phyloP scores from a whole-genome alignment of 2,888 invertebrate species.

The Lithophane leautieri region DNA sequence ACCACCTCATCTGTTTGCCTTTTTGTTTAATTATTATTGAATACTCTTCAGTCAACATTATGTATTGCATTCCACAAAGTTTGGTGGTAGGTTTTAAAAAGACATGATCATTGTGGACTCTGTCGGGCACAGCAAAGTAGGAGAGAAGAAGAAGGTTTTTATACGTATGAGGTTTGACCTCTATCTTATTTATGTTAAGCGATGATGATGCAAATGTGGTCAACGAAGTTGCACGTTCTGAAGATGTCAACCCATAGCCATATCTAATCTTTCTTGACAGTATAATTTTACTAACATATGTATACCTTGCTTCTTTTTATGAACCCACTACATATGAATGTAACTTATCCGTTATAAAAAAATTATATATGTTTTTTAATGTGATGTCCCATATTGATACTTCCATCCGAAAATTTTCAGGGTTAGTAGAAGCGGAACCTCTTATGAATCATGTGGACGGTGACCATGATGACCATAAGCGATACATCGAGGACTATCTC shows the following conservation, averaged over 20 bases:
- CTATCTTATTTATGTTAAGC: neutral
- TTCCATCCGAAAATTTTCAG: slow-evolving; percentile 76
- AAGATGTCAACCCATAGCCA: too few relatives aligned
- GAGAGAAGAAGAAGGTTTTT: too few relatives aligned
- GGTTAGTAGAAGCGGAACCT: slow-evolving; percentile 93
- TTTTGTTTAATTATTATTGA: neutral
- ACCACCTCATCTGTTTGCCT: too few relatives aligned
- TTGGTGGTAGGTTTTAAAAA: too few relatives aligned
- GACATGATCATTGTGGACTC: neutral
- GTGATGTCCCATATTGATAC: neutral
- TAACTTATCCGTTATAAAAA: too few relatives aligned
- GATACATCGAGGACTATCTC: slow-evolving; percentile 88
- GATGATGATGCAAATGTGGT: neutral
- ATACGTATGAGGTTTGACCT: neutral
- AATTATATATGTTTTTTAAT: too few relatives aligned
- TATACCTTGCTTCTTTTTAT: too few relatives aligned
- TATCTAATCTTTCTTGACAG: neutral
- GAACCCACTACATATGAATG: too few relatives aligned
- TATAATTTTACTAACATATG: too few relatives aligned
- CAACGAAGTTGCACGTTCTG: neutral
- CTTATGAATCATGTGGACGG: slow-evolving; percentile 92
- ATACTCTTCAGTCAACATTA: neutral
- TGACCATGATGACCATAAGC: slow-evolving; percentile 87
- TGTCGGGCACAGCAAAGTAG: neutral
- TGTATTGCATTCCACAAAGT: neutral